Base-by-base conservation (phyloP, 2,797 vertebrate species). In the Anguilla anguilla region DNA sequence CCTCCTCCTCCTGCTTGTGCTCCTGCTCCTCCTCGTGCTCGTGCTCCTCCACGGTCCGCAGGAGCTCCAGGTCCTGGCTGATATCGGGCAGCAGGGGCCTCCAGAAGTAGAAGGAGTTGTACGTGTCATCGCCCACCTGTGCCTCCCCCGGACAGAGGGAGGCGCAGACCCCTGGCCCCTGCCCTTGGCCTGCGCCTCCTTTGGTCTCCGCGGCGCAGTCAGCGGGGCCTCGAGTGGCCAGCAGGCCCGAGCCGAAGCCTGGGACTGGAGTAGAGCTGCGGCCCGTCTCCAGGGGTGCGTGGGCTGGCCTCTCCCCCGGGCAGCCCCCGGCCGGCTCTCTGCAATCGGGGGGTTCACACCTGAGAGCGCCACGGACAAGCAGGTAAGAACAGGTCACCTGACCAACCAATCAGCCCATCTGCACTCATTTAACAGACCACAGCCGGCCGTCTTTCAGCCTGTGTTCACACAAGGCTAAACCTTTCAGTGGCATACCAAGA, bases 101-200 rank as follows among this genome's bases (percentile, higher is more conserved):
- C 98, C 98, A 98, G 85, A 96, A 97, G 25, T 97, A 92, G 89
- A 98, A 98, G n/a, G 96, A 96, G 92, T 92, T 97, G 92, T 97
- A 98, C 86, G 94, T 89, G 1, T 97, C 96, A 1, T 96, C 95
- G 0, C 94, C 90, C 74, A 93, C 92, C 88, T 95, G 93, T 0
- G 25, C 88, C 43, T 95, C 93, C 72, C 93, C 94, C 87, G 93
- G 92, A 85, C 91, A 91, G 28, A 19, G 39, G 85, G 55, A 88
- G 0, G 86, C 88, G 0, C 92, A 90, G 1, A n/a, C 4, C 88
- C 46, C 55, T 86, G 46, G 84, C 49, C 86, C 22, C 86, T 88
- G 92, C 87, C 87, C 0, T 6, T 55, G 39, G 0, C 0, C 89
- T 59, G 67, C 69, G 35, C 89, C 90, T 64, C 89, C 31, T 35